These are phyloP conservation scores for Neuroscelio doddi DNA, from an alignment of 2,888 invertebrate genomes.

Conservation along the genomic window DNA sequence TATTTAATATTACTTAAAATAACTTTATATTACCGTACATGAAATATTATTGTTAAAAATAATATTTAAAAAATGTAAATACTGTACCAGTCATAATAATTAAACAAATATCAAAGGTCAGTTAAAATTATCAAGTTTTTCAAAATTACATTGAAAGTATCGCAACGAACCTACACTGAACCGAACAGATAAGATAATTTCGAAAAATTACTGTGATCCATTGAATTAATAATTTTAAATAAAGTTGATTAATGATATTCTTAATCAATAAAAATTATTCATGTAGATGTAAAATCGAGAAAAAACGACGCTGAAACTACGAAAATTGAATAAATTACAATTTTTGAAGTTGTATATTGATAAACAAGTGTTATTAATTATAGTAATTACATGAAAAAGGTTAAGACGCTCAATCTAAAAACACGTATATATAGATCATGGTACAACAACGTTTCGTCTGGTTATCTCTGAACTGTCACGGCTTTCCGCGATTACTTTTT, in stretches of 20 bases:
- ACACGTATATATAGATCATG: slow-evolving; percentile 5
- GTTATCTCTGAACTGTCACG: slow-evolving; percentile 13
- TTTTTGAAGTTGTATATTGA: no score
- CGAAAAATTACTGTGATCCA: background rate
- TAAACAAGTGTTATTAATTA: background rate
- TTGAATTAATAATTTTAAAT: no score
- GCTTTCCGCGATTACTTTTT: slow-evolving; percentile 12
- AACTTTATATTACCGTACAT: no score
- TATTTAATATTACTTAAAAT: no score
- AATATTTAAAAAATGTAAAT: no score
- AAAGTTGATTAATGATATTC: no score
- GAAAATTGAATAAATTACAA: no score
- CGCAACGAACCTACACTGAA: slow-evolving; percentile 15
- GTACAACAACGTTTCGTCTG: background rate
- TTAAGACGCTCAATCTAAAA: background rate
- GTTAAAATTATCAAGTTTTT: background rate
- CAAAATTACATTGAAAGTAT: slow-evolving; percentile 21
- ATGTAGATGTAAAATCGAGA: no score
- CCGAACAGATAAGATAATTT: slow-evolving; percentile 27
- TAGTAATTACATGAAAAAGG: background rate
- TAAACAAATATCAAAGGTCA: background rate
- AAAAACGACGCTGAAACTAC: no score
- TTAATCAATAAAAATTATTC: no score
- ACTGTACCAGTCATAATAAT: slow-evolving; percentile 15
- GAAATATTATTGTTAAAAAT: no score